Evolutionary conservation across 1,140 invertebrate genomes (phyloP).

Genomic region (Apis dorsata): DNA sequence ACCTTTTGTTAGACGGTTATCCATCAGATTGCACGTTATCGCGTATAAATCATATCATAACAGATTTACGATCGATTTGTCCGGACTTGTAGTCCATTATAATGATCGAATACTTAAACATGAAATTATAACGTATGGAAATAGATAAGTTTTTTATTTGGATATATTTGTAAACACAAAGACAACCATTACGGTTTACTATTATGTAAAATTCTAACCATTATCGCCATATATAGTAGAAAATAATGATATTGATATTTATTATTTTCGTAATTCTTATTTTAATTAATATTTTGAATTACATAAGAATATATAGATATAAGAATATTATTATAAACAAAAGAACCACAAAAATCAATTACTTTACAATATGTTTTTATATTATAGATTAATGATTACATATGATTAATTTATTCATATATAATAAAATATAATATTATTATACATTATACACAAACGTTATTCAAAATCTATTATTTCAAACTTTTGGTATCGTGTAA

Average conservation of each 20-base stretch:
- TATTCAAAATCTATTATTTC: neutral
- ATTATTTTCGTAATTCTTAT: neutral
- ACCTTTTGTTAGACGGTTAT: neutral
- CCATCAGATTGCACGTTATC: slow-evolving; percentile 38
- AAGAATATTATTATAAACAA: no score
- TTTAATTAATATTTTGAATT: neutral
- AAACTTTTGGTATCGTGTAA: neutral
- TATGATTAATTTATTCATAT: neutral
- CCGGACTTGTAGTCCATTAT: slow-evolving; percentile 3
- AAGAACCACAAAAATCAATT: neutral
- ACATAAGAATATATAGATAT: no score
- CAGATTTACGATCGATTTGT: slow-evolving; percentile 40
- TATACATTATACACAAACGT: neutral
- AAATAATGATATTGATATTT: no score
- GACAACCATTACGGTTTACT: neutral
- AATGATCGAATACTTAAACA: neutral
- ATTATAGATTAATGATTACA: neutral
- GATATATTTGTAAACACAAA: neutral
- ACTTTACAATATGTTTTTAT: neutral
- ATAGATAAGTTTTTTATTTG: slow-evolving; percentile 13
- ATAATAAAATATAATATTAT: neutral
- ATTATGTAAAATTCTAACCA: neutral
- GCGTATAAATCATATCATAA: slow-evolving; percentile 32
- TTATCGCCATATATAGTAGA: neutral
- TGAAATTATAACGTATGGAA: slow-evolving; percentile 23